Conservation (phyloP, 2,888 invertebrate species). For the Meiosimyza decipiens region DNA sequence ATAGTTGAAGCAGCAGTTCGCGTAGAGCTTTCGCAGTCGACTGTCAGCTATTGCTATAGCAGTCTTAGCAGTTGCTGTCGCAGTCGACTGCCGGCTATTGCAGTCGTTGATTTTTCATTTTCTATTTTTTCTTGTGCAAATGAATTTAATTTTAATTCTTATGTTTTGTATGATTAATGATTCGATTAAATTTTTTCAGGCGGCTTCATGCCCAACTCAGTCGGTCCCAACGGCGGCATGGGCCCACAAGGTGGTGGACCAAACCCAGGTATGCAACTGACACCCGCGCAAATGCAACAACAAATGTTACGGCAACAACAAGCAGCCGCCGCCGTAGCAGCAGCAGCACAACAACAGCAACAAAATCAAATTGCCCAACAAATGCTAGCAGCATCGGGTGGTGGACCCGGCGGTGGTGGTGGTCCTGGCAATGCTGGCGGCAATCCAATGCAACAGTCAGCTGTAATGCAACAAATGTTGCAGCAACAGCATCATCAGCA, state of each 20-base stretch:
- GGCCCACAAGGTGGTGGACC: slow-evolving; percentile 52
- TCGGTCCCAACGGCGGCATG: slow-evolving; percentile 49
- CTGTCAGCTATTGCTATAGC: too few relatives aligned
- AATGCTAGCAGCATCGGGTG: slow-evolving; percentile 59
- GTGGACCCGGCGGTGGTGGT: slow-evolving; percentile 45
- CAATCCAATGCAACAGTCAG: slow-evolving; percentile 55
- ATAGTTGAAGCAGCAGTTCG: too few relatives aligned
- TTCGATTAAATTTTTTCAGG: slow-evolving; percentile 42
- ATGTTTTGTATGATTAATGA: too few relatives aligned
- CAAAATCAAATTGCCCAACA: slow-evolving; percentile 53
- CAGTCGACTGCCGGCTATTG: too few relatives aligned
- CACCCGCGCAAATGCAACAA: slow-evolving; percentile 70
- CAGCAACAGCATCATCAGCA: slow-evolving; percentile 48
- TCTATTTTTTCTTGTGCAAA: too few relatives aligned
- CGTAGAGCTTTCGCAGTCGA: too few relatives aligned
- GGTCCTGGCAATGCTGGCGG: slow-evolving; percentile 46
- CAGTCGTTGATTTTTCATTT: too few relatives aligned
- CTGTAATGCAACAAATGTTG: slow-evolving; percentile 52
- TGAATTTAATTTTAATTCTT: too few relatives aligned
- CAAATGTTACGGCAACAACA: slow-evolving; percentile 68
- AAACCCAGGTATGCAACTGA: slow-evolving; percentile 62
- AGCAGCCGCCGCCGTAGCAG: slow-evolving; percentile 51
- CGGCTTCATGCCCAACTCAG: slow-evolving; percentile 62
- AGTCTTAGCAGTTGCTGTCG: too few relatives aligned
- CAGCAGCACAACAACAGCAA: slow-evolving; percentile 60